Base-by-base conservation (phyloP, 2,797 vertebrate species). In the Micropoecilia bifurca region DNA sequence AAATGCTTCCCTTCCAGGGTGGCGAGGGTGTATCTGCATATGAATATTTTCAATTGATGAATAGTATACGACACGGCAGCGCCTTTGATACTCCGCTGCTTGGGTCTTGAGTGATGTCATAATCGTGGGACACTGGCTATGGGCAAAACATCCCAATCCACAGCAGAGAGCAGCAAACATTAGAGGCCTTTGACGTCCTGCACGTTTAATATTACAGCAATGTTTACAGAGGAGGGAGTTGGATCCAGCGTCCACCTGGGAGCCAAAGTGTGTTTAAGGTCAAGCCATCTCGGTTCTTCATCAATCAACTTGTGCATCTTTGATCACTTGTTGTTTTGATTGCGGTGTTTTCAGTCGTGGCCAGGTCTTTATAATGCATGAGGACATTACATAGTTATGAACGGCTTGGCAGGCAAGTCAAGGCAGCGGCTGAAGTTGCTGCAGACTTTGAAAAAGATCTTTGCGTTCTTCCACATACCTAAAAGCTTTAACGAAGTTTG, bases 21-120 rank as follows among this genome's bases (percentile, higher is more conserved):
- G 90, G 91, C 91, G 72, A 83, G 93, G 90, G 92, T 91, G 85
- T 79, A 85, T 90, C 78, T 82, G 86, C 89, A 83, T 95, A 96
- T 96, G 93, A 96, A 96, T 96, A 96, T 95, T 96, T 94, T 93
- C 91, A 75, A 95, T 96, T 96, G 96, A 96, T 96, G 94, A 96
- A 96, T 96, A 95, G 10, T 85, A 91, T 92, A 95, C 81, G 77
- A 79, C 53, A 75, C 81, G 13, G 47, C 85, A 3, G 76, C 41
- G 84, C 85, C 95, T 96, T 96, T 96, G 95, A 96, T 95, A 93
- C 82, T 72, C 84, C 91, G 81, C 92, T 92, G 87, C 87, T 88
- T 43, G 75, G 90, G 90, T 93, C 93, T 91, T 92, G 83, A 85
- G 93, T 95, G 94, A 95, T 95, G 93, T 94, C 93, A 95, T 94